Base-by-base conservation (phyloP, 30 jellyfish, hydroid and myxozoan species). In the Aurelia sp. region DNA sequence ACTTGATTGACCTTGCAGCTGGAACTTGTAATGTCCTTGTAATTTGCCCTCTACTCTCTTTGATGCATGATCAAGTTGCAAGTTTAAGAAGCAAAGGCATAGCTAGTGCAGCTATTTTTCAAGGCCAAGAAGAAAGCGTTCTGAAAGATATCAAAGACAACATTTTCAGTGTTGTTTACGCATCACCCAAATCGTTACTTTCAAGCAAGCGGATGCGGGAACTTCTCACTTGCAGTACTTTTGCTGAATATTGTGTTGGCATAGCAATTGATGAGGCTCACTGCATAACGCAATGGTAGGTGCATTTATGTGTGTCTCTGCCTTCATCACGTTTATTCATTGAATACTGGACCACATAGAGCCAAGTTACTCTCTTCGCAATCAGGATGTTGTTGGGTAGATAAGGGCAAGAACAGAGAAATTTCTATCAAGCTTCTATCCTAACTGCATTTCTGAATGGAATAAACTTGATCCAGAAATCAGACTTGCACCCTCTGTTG, bases 41-140 rank as follows among this genome's bases (percentile, higher is more conserved):
- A 13, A 74, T 74, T 31, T 27, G 72, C 8, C 85, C 85, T 50
- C 57, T 74, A 1, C 19, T 74, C 4, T 74, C 85, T 17, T 30
- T 74, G 72, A 74, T 74, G 85, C 72, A 17, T 18, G 85, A 74
- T 74, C 74, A 74, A 74, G 85, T 69, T 11, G 85, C 85, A 5
- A 74, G 53, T 74, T 57, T 41, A 18, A 48, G 19, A 38, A 61
- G 81, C 81, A 58, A 69, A 33, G 33, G 12, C 38, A 61, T 31
- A 15, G 81, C 61, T 66, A 27, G 81, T 69, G 63, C 51, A 69
- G 44, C 63, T 61, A 6, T 69, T 61, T 38, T 41, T 61, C 21
- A 61, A 69, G 63, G 44, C 81, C 52, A 41, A 41, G 52, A 41
- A 41, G 52, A 41, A 41, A 4, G 11, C 7, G 52, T 41, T 3